Conservation (phyloP, 2,113 vertebrate species). For the Lasiurus cinereus region DNA sequence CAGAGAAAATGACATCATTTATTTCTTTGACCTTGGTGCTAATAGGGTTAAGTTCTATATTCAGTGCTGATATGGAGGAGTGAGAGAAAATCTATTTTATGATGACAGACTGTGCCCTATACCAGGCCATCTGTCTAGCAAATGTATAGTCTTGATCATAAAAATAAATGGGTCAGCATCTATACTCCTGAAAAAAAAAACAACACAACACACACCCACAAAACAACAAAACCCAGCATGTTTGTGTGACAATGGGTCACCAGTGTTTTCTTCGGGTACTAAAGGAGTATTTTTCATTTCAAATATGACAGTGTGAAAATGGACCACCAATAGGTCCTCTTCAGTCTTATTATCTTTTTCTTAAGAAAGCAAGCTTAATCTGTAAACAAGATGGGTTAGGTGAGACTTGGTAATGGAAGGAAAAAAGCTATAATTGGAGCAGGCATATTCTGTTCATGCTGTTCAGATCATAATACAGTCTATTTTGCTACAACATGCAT, state of each 20-base stretch:
- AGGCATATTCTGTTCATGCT: constrained; percentile 54
- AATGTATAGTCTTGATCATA: constrained; percentile 68
- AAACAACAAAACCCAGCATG: neutral
- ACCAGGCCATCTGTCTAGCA: constrained; percentile 66
- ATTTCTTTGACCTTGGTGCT: constrained; percentile 72
- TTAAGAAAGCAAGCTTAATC: constrained; percentile 52
- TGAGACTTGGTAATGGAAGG: constrained; percentile 50
- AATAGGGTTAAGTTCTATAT: constrained; percentile 70
- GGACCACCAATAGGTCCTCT: constrained; percentile 53
- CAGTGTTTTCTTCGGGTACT: constrained; percentile 43
- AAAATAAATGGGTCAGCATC: constrained; percentile 75
- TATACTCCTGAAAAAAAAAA: neutral
- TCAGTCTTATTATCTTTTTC: constrained; percentile 41
- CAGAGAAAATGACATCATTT: constrained; percentile 71
- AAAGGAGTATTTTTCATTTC: constrained; percentile 65
- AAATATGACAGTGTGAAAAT: constrained; percentile 57
- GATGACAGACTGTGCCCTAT: constrained; percentile 51
- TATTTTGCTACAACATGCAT: constrained; percentile 39
- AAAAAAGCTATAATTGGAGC: constrained; percentile 60
- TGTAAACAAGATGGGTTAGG: constrained; percentile 53
- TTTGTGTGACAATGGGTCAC: constrained; percentile 43
- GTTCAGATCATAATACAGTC: constrained; percentile 54
- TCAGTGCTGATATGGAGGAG: constrained; percentile 56
- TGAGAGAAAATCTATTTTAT: constrained; percentile 75
- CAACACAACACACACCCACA: neutral